Evolutionary conservation across 2,797 vertebrate genomes (phyloP), one percentile per base, ranked within the genome.

Genomic region (Acanthiza pusilla): DNA sequence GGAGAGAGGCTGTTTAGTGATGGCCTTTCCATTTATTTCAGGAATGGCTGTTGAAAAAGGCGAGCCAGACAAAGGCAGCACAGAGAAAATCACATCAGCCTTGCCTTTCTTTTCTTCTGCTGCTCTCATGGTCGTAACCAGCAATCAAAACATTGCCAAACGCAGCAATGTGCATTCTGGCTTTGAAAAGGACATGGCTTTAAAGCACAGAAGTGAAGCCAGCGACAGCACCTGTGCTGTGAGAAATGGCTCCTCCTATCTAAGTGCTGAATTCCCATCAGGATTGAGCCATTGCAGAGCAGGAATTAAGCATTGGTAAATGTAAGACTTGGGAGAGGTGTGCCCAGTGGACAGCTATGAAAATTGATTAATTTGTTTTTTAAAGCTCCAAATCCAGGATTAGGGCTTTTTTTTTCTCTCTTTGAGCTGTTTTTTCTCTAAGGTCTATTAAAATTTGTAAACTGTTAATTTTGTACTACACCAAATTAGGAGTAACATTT

Each of bases 401-500:
- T 43, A 29, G 27, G 16, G 15, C 20, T 23, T 3, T 20, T 23
- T 38, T 38, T 61, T 34, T 42, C 57, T 0, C 29, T 83, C 22
- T 81, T 68, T 47, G 65, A 72, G n/a, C 11, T 80, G 16, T 15
- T 91, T 78, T 79, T 55, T 58, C 43, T 88, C 27, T 60, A 51
- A 82, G 51, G 48, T 26, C 27, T 71, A 47, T 83, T 93, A 88
- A 77, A 71, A 68, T 65, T 77, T 91, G 72, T 72, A 89, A 91
- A 71, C 62, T 38, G 38, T 60, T 82, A 58, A 80, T 95, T 93
- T 95, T 78, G 20, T 77, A 62, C 81, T 77, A 38, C 12, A 54
- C 22, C 40, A 91, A 94, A 92, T 82, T 85, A 92, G 43, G 43
- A 71, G 51, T 50, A 91, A 85, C 50, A 58, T 67, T 93, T 94